Conservation (phyloP, 2,888 invertebrate genomes). For the Epistrophe grossulariae region DNA sequence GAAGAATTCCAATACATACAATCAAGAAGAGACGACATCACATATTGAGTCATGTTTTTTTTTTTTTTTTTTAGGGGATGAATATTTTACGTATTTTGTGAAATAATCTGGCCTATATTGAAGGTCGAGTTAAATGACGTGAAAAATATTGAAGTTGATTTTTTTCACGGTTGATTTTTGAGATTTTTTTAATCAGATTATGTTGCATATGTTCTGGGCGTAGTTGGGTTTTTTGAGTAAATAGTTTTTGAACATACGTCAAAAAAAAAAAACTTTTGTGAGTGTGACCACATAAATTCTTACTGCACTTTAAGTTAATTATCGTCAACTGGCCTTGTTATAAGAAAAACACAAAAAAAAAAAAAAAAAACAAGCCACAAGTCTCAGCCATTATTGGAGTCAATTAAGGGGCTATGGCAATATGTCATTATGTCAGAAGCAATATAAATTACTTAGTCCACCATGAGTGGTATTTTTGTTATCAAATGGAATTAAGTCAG, state of each 20-base stretch:
- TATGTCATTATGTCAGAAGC: constrained; percentile 42
- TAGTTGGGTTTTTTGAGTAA: neutral
- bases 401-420: constrained; percentile 30
- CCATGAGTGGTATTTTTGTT: neutral
- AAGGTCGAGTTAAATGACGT: constrained; percentile 50
- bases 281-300: constrained; percentile 10
- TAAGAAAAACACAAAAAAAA: neutral
- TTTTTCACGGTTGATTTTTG: constrained; percentile 31
- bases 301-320: constrained; percentile 26
- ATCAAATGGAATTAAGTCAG: constrained; percentile 12
- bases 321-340: constrained; percentile 11
- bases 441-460: constrained; percentile 30
- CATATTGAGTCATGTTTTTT: neutral
- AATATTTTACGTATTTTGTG: constrained; percentile 1
- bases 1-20: constrained; percentile 17
- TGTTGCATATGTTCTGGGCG: constrained; percentile 19
- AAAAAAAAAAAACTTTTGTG: neutral
- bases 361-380: neutral
- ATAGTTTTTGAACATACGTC: neutral
- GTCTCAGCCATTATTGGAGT: constrained; percentile 1
- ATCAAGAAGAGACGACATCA: neutral
- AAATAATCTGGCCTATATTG: constrained; percentile 37
- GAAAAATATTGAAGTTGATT: constrained; percentile 36
- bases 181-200: constrained; percentile 23
- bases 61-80: constrained; percentile 31